Percentiles rank a stretch among this genome's conserved stretches.
These are phyloP conservation scores for Sogatella furcifera DNA, from an alignment of 1,140 invertebrate species.

Conservation along the genomic window DNA sequence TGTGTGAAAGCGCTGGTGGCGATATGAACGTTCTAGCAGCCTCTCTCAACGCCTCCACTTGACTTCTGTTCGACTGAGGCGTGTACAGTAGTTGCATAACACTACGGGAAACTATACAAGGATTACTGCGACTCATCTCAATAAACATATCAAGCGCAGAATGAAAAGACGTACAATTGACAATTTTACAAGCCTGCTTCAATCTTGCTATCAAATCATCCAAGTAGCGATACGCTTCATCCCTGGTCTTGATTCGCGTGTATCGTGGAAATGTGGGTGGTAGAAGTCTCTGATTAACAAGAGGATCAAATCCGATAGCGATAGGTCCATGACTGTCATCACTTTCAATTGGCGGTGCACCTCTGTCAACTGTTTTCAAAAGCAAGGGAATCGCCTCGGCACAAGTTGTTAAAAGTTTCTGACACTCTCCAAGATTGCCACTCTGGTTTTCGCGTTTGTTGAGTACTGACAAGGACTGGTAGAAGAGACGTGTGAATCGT, in stretches of 20 bases:
- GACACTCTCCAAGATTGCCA: slow-evolving; percentile 42
- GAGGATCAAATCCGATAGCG: slow-evolving; percentile 84
- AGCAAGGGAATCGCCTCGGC: slow-evolving; percentile 70
- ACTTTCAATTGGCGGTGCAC: slow-evolving; percentile 39
- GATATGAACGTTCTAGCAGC: slow-evolving; percentile 77
- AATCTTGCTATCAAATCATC: slow-evolving; percentile 69
- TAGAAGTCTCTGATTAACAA: slow-evolving; percentile 86
- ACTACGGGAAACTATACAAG: slow-evolving; percentile 89
- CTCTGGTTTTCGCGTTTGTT: slow-evolving; percentile 44
- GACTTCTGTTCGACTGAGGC: slow-evolving; percentile 37
- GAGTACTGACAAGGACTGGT: slow-evolving; percentile 62
- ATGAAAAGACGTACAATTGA: slow-evolving; percentile 66
- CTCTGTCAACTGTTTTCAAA: slow-evolving; percentile 61
- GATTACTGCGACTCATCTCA: slow-evolving; percentile 77
- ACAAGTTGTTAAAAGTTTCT: slow-evolving; percentile 54
- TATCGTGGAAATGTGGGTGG: slow-evolving; percentile 97
- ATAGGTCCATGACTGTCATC: slow-evolving; percentile 33
- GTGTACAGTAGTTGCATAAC: slow-evolving; percentile 77
- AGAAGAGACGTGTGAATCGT: slow-evolving; percentile 75
- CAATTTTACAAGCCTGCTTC: slow-evolving; percentile 72
- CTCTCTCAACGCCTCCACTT: slow-evolving; percentile 70
- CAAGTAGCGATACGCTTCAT: slow-evolving; percentile 76
- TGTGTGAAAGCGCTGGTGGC: slow-evolving; percentile 67
- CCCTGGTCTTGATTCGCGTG: slow-evolving; percentile 78
- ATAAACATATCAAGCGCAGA: slow-evolving; percentile 86